Evolutionary conservation across 2,113 vertebrate species (phyloP), one percentile per base, ranked within the genome.

Genomic region (Falcunculus frontatus): DNA sequence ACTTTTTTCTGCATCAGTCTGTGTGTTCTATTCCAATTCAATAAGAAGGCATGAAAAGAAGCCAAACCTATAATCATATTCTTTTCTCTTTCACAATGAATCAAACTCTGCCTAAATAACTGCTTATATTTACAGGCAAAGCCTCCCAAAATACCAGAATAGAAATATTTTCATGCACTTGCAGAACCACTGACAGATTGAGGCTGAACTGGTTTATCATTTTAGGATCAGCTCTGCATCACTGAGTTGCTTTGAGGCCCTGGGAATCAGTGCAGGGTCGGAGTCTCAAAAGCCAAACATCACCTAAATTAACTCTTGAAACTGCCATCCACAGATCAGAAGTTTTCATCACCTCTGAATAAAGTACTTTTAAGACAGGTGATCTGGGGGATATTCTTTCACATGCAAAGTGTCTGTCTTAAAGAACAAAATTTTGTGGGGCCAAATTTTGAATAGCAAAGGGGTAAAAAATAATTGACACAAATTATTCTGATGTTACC

Each of bases 1-100:
- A 96, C 3, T 12, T 37, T 35, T 94, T 57, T 46, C 83, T 84
- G 96, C 96, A 96, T 73, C 83, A 94, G 35, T 37, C 72, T 64
- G n/a, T 72, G 87, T 88, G 69, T 79, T 75, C 7, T 33, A 16
- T 55, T 89, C 10, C 39, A 70, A 33, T 87, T 67, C 39, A 50
- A 3, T 57, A 32, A 53, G 32, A 72, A 53, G 15, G 37, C 30
- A 4, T 19, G 10, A 76, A 52, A 60, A 68, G 73, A 44, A 93
- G 27, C 23, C 49, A 73, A 35, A 9, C 22, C 42, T 65, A 3
- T 79, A 53, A 56, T 57, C 3, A 32, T 39, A 39, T 69, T 65
- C 16, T 72, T 82, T 39, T 35, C 32, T 73, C 44, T 26, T 80
- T 85, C 33, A 27, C 57, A 18, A 7, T 6, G 29, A 89, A 41